phyloP scores from a whole-genome alignment of 35 echinoderm and acorn worm species.

The Apostichopus californicus region DNA sequence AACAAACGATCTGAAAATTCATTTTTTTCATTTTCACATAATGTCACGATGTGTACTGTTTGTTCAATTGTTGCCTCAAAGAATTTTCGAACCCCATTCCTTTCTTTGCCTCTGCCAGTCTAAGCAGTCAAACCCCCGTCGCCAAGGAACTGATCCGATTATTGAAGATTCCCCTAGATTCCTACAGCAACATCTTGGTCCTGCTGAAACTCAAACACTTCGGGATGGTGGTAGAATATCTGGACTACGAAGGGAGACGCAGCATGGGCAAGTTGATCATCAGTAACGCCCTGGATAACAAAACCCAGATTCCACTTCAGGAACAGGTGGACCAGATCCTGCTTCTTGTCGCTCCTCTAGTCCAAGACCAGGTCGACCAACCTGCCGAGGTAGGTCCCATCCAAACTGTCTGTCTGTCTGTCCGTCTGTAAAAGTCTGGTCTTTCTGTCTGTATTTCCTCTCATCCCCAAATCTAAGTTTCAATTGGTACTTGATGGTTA shows the following conservation, averaged over 20 bases:
- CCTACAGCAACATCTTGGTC: constrained; percentile 95
- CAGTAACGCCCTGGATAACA: constrained; percentile 88
- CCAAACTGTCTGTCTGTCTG: too few relatives aligned
- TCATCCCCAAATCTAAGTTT: too few relatives aligned
- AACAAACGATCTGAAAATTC: too few relatives aligned
- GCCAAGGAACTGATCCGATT: constrained; percentile 86
- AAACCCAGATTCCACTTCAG: constrained; percentile 60
- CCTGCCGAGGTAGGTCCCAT: constrained; percentile 82
- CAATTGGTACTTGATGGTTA: too few relatives aligned
- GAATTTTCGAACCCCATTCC: too few relatives aligned
- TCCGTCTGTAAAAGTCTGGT: too few relatives aligned
- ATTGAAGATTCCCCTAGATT: constrained; percentile 93
- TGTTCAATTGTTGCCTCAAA: too few relatives aligned
- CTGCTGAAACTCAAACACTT: constrained; percentile 82
- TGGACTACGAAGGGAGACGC: constrained; percentile 89
- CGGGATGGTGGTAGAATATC: constrained; percentile 77
- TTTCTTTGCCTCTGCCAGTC: not conserved
- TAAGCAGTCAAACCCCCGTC: constrained; percentile 73
- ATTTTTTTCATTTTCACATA: too few relatives aligned
- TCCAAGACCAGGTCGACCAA: constrained; percentile 93
- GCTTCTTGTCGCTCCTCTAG: constrained; percentile 78
- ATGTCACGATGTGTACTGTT: too few relatives aligned
- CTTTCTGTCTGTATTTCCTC: too few relatives aligned
- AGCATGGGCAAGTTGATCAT: constrained; percentile 76
- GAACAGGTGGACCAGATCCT: constrained; percentile 88